Conservation (phyloP, 2,113 vertebrate species). For the Arvicanthis niloticus region DNA sequence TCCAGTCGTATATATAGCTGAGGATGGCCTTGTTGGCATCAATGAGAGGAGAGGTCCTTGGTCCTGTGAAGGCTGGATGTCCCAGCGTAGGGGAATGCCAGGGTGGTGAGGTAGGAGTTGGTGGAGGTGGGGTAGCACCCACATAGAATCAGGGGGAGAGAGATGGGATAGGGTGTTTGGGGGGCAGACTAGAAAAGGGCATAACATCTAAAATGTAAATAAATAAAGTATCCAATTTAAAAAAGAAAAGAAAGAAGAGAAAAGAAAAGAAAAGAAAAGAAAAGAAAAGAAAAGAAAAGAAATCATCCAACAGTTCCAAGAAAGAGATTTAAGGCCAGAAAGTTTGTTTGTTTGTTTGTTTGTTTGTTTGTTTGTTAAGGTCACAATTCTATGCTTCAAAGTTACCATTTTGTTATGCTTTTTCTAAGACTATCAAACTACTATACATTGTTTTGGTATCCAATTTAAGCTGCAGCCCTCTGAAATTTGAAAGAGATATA, state of each 20-base stretch:
- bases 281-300: background rate
- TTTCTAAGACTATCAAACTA: background rate
- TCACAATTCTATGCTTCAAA: background rate
- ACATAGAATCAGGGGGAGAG: too few species aligned
- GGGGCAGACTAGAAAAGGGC: too few species aligned
- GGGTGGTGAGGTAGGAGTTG: too few species aligned
- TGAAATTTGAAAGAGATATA: conserved; percentile 31
- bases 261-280: background rate
- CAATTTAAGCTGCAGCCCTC: background rate
- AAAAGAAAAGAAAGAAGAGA: background rate
- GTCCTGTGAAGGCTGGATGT: too few species aligned
- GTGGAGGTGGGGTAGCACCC: too few species aligned
- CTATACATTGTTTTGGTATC: background rate
- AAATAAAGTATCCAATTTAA: too few species aligned
- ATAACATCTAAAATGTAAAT: too few species aligned
- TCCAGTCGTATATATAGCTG: too few species aligned
- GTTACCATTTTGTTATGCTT: background rate
- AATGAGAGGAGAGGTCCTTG: too few species aligned
- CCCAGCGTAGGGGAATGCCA: too few species aligned
- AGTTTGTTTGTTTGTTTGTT: background rate
- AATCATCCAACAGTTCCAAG: background rate
- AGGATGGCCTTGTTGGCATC: too few species aligned
- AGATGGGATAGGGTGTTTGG: too few species aligned
- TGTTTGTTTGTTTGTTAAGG: background rate
- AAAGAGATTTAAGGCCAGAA: background rate